phyloP scores from a whole-genome alignment of 2,797 vertebrate genomes.

The Tokudaia muenninki region DNA sequence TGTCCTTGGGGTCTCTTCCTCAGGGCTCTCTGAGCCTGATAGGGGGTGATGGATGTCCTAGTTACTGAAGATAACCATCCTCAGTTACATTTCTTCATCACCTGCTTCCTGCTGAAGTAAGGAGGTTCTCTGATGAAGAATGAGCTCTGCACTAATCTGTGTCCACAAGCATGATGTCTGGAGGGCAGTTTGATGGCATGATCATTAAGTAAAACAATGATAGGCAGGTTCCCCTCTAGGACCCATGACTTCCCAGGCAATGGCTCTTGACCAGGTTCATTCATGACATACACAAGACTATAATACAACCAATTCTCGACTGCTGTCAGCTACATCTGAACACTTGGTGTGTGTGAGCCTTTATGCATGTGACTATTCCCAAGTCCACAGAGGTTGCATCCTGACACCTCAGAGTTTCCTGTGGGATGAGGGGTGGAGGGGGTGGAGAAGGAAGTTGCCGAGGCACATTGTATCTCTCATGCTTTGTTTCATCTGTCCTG shows the following conservation, averaged over 20 bases:
- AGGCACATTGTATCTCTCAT: neutral
- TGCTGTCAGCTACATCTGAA: neutral
- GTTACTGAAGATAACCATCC: neutral
- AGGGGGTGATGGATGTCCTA: too few relatives aligned
- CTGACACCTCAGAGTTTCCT: neutral
- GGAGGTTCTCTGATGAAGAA: neutral
- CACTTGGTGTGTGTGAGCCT: too few relatives aligned
- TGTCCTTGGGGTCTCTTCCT: neutral
- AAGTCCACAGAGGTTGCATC: neutral
- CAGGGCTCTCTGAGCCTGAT: neutral
- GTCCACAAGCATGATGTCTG: neutral
- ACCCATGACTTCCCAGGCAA: neutral
- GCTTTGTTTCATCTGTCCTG: neutral
- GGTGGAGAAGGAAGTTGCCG: neutral
- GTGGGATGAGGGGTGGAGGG: neutral
- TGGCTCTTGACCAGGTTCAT: neutral
- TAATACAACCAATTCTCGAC: neutral
- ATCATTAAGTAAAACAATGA: neutral
- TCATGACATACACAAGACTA: too few relatives aligned
- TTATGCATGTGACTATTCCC: neutral
- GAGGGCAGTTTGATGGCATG: neutral
- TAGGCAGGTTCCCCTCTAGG: neutral
- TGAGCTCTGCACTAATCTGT: neutral
- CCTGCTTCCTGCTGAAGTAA: neutral
- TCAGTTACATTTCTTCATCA: neutral